A percentile compares a stretch with the other conserved stretches of the same genome.
These are phyloP conservation scores for Danio albolineatus DNA, from an alignment of 2,797 vertebrate species.

Conservation along the genomic window DNA sequence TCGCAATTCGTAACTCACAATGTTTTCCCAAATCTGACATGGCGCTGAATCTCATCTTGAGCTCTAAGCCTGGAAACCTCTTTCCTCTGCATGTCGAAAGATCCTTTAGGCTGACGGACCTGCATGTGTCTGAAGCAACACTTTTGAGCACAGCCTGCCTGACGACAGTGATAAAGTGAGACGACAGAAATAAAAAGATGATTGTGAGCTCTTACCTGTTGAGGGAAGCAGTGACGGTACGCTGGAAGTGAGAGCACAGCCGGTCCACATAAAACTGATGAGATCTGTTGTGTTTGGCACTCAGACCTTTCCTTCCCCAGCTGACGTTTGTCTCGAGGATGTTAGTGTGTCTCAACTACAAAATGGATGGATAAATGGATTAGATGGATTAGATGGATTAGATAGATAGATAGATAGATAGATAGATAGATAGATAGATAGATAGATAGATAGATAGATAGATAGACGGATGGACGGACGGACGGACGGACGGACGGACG, in stretches of 20 bases:
- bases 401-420: too few relatives aligned
- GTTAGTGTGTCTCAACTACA: conserved; percentile 75
- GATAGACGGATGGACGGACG: too few relatives aligned
- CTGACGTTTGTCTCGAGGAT: conserved; percentile 72
- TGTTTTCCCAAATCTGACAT: conserved; percentile 63
- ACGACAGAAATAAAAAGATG: not conserved
- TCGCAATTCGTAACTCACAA: conserved; percentile 65
- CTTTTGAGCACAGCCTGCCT: not conserved
- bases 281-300: conserved; percentile 69
- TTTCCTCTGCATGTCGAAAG: conserved; percentile 64
- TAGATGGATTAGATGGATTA: too few relatives aligned
- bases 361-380: too few relatives aligned
- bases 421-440: too few relatives aligned
- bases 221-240: conserved; percentile 67
- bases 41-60: conserved; percentile 70
- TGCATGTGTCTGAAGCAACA: conserved; percentile 62
- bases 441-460: accelerated
- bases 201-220: conserved; percentile 62
- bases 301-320: conserved; percentile 73
- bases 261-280: conserved; percentile 71
- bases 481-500: too few relatives aligned
- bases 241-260: conserved; percentile 71
- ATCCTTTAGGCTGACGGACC: conserved; percentile 52
- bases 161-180: conserved; percentile 3
- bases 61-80: conserved; percentile 55